A percentile compares a stretch with the other conserved stretches of the same genome.
phyloP scores from a whole-genome alignment of 1,140 invertebrate species.

The Diabrotica undecimpunctata region DNA sequence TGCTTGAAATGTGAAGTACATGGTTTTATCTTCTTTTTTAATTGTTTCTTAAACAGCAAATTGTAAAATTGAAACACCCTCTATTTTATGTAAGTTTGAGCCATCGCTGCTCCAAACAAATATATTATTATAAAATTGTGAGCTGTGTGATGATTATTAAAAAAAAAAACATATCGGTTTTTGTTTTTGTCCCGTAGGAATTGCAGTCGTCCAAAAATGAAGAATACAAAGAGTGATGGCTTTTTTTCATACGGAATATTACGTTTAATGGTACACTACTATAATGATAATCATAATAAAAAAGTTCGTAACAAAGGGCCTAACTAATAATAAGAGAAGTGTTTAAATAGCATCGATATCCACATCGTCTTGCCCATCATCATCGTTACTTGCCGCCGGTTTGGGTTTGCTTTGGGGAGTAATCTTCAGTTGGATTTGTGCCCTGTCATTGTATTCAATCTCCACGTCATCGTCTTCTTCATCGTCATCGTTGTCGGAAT shows the following conservation, averaged over 20 bases:
- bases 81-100: too few relatives aligned
- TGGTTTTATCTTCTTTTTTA: too few relatives aligned
- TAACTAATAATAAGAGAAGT: conserved; percentile 1
- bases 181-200: neutral
- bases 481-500: conserved; percentile 67
- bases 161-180: neutral
- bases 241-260: conserved; percentile 23
- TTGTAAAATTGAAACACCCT: too few relatives aligned
- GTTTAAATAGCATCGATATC: conserved; percentile 92
- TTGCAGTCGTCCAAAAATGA: conserved; percentile 25
- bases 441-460: conserved; percentile 83
- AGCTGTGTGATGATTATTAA: too few relatives aligned
- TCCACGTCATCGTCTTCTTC: conserved; percentile 59
- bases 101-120: too few relatives aligned
- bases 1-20: too few relatives aligned
- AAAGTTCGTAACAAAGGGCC: conserved; percentile 6
- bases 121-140: too few relatives aligned
- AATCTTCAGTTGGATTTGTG: conserved; percentile 67
- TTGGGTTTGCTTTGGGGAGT: conserved; percentile 50
- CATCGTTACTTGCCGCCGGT: conserved; percentile 54
- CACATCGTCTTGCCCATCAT: conserved; percentile 72
- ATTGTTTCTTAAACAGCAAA: too few relatives aligned
- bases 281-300: conserved; percentile 12
- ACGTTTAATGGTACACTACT: neutral
- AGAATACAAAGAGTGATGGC: conserved; percentile 31